phyloP scores from a whole-genome alignment of 2,797 vertebrate species.

The Pempheris klunzingeri region DNA sequence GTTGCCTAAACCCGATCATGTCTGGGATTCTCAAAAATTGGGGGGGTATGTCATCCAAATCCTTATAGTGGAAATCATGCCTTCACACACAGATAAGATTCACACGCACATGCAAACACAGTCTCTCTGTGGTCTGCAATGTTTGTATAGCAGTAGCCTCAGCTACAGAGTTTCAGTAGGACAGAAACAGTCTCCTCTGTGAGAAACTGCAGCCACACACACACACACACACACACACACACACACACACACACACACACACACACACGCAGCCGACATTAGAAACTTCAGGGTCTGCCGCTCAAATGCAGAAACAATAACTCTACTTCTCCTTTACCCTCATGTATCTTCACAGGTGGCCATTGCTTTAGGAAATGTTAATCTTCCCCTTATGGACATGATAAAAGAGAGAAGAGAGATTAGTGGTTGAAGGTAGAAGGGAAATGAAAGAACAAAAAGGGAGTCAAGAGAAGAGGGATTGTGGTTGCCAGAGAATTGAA shows the following conservation, averaged over 20 bases:
- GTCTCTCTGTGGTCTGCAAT: background rate
- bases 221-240: no score
- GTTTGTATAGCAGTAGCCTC: background rate
- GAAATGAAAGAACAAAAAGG: conserved; percentile 50
- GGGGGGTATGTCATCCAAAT: background rate
- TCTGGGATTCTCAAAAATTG: conserved; percentile 11
- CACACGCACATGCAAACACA: background rate
- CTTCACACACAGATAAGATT: conserved; percentile 3
- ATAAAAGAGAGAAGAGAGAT: conserved; percentile 47
- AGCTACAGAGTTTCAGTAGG: conserved; percentile 31
- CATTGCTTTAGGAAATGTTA: conserved; percentile 54
- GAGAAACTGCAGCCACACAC: conserved; percentile 18
- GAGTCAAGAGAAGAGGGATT: conserved; percentile 44
- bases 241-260: background rate
- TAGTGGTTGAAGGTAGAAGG: conserved; percentile 16
- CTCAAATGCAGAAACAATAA: conserved; percentile 39
- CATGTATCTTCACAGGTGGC: conserved; percentile 56
- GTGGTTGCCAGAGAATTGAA: conserved; percentile 41
- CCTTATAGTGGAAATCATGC: background rate
- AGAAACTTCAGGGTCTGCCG: conserved; percentile 25
- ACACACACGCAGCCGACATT: conserved; percentile 14
- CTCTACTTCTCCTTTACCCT: conserved; percentile 52
- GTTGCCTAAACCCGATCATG: background rate
- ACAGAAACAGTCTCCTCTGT: conserved; percentile 35
- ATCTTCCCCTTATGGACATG: conserved; percentile 27